Conservation (phyloP, 2,797 vertebrate genomes). For the Sebastes iracundus region DNA sequence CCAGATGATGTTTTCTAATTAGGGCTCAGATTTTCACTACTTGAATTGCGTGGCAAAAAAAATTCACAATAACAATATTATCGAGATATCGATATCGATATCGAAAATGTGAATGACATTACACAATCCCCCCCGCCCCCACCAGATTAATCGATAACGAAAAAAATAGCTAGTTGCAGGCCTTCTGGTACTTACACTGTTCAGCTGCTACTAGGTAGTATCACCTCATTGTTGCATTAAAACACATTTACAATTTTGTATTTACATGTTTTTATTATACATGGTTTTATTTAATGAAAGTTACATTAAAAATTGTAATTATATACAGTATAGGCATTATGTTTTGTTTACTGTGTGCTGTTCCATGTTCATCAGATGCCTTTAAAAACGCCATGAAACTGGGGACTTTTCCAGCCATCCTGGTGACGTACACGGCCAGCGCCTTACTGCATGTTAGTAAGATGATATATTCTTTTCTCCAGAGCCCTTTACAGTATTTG, state of each 20-base stretch:
- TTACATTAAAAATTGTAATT: background rate
- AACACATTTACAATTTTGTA: background rate
- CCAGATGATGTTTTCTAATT: background rate
- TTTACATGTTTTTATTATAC: background rate
- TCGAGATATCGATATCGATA: too few relatives aligned
- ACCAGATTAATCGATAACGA: background rate
- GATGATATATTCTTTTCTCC: background rate
- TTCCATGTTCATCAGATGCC: constrained; percentile 83
- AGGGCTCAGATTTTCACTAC: too few relatives aligned
- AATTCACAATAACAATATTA: too few relatives aligned
- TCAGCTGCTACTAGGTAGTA: background rate
- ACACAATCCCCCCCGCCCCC: background rate
- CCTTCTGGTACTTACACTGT: background rate
- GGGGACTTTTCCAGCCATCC: constrained; percentile 89
- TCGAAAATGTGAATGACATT: background rate
- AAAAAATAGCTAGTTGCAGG: background rate
- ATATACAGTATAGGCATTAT: background rate
- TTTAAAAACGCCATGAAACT: constrained; percentile 89
- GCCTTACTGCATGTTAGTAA: constrained; percentile 90
- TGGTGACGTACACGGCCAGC: constrained; percentile 91
- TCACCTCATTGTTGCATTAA: background rate
- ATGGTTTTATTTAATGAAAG: background rate
- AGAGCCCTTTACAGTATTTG: background rate
- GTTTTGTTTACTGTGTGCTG: background rate
- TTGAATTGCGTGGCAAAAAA: rapidly evolving